phyloP scores from a whole-genome alignment of 2,888 invertebrate genomes.

The Cephus spinipes region DNA sequence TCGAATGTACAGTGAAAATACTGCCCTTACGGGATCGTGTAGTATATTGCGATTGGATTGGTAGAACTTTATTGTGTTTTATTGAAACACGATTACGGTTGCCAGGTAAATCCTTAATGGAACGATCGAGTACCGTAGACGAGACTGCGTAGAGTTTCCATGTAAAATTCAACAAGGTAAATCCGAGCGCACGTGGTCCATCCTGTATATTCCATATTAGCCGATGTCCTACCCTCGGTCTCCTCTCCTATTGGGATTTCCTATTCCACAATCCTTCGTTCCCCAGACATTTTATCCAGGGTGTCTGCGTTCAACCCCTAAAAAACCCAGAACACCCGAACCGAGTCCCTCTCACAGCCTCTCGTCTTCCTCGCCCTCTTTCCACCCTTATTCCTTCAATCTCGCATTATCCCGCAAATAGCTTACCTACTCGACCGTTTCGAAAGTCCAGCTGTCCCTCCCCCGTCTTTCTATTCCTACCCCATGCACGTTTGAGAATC shows the following conservation, averaged over 20 bases:
- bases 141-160: constrained; percentile 33
- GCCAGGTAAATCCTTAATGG: constrained; percentile 21
- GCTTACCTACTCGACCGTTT: constrained; percentile 49
- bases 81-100: constrained; percentile 16
- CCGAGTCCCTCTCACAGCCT: constrained; percentile 14
- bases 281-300: neutral
- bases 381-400: constrained; percentile 51
- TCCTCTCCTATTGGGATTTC: neutral
- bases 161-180: constrained; percentile 51
- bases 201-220: constrained; percentile 26
- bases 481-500: constrained; percentile 25
- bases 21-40: neutral
- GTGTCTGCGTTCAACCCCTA: neutral
- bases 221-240: constrained; percentile 11
- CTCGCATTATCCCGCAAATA: constrained; percentile 56
- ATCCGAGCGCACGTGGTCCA: constrained; percentile 42
- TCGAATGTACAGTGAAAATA: neutral
- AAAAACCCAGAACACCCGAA: neutral
- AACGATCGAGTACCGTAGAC: constrained; percentile 13
- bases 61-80: constrained; percentile 5
- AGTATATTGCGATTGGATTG: neutral
- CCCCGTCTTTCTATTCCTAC: constrained; percentile 23
- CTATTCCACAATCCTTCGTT: neutral
- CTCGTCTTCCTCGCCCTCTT: constrained; percentile 33
- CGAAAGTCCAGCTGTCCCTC: constrained; percentile 43